phyloP scores from a whole-genome alignment of 2,113 vertebrate genomes.

The Pollachius pollachius region DNA sequence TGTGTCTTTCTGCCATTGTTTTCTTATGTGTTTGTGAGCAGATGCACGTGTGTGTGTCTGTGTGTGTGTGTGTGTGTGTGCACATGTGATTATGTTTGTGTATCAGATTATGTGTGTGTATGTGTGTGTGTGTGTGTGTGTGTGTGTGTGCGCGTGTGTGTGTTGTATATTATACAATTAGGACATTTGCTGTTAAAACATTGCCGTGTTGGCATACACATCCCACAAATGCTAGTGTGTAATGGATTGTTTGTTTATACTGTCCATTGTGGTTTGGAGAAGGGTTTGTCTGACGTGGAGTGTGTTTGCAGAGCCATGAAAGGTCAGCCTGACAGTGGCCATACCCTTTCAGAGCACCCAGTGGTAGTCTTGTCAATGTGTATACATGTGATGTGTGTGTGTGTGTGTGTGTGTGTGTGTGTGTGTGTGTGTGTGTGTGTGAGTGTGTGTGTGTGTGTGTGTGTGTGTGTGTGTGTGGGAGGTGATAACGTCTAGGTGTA shows the following conservation, averaged over 20 bases:
- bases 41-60: background rate
- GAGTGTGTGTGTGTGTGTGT: background rate
- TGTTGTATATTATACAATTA: background rate
- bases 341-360: conserved; percentile 8
- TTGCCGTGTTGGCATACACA: no score
- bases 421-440: no score
- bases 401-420: background rate
- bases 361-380: background rate
- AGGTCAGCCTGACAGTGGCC: conserved; percentile 16
- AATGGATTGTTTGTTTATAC: no score
- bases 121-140: background rate
- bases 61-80: conserved; percentile 2
- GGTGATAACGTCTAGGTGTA: background rate
- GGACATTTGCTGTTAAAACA: background rate
- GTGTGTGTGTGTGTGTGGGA: background rate
- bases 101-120: background rate
- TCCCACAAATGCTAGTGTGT: no score
- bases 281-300: background rate
- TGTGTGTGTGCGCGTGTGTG: background rate
- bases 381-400: conserved; percentile 5
- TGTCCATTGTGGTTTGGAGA: no score
- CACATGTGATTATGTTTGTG: background rate
- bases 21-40: background rate
- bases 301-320: conserved; percentile 1
- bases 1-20: background rate